Evolutionary conservation across 2,888 invertebrate genomes (phyloP).

Genomic region (Tipula vernalis): DNA sequence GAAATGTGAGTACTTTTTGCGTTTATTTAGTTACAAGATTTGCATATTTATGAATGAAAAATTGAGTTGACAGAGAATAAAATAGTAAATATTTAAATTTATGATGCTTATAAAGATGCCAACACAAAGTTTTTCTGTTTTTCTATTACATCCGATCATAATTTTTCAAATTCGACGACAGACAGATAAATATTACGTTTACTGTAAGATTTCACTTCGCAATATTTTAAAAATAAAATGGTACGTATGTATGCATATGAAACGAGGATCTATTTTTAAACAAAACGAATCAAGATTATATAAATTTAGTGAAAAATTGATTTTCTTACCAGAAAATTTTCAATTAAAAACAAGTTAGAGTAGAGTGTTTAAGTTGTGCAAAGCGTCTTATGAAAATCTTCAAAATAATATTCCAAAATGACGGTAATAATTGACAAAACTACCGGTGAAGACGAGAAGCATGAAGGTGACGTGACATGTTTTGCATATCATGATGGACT

Average conservation of each 20-base stretch:
- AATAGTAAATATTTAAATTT: no score
- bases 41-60: not conserved
- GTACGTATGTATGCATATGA: not conserved
- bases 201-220: not conserved
- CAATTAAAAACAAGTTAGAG: not conserved
- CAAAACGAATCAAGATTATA: not conserved
- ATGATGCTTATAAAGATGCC: no score
- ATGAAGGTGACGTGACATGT: constrained; percentile 32
- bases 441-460: constrained; percentile 19
- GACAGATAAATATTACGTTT: not conserved
- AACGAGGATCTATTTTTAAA: not conserved
- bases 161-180: not conserved
- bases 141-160: no score
- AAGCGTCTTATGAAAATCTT: not conserved
- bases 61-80: not conserved
- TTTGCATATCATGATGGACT: constrained; percentile 25
- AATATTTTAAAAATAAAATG: not conserved
- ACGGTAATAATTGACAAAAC: constrained; percentile 23
- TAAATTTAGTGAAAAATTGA: not conserved
- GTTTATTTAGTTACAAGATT: not conserved
- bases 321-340: not conserved
- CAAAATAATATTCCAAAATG: constrained; percentile 13
- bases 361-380: not conserved
- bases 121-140: no score
- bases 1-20: not conserved